Evolutionary conservation across 2,888 invertebrate genomes (phyloP), one percentile per base, ranked within the genome.

Genomic region (Heliconius aoede): DNA sequence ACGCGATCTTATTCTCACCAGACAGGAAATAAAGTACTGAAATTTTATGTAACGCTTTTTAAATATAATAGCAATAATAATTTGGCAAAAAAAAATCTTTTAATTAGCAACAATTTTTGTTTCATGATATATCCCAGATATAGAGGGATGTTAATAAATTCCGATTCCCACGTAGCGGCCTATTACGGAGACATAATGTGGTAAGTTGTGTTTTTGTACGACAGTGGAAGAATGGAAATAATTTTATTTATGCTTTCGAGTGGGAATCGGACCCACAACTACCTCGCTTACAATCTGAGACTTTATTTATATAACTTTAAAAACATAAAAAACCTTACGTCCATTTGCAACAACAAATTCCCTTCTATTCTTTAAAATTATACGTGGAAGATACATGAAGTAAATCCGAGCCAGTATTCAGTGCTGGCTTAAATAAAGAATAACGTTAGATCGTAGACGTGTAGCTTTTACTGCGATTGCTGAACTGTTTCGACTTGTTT

Each of bases 401-500:
- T 51, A 68, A 68, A 51, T 51, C 51, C 51, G 28, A 68, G 68
- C 68, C 21, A 51, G 51, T 68, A 30, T 28, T 68, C 68, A 51
- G 51, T 68, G 28, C 28, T n/a, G 51, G 30, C 28, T 68, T 68
- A 51, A 68, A 68, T 68, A 68, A 51, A 51, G 51, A n/a, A 68
- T 68, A 30, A 68, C 5, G 51, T 51, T 68, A 51, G 68, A 51
- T 51, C 68, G 51, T 51, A 51, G 68, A 30, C 30, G 68, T 68
- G 68, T n/a, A 68, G 68, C 51, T 68, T 51, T 68, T 68, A 68
- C 68, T 68, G 68, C 51, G 46, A 68, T 68, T 68, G 68, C 51
- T 28, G 21, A 68, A 51, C 68, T 68, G 11, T 11, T 51, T 28
- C 30, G 24, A 24, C 21, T 55, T n/a, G 55, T 55, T n/a, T 55